Base-by-base conservation (phyloP, 2,797 vertebrate species). In the Siniperca obscura region DNA sequence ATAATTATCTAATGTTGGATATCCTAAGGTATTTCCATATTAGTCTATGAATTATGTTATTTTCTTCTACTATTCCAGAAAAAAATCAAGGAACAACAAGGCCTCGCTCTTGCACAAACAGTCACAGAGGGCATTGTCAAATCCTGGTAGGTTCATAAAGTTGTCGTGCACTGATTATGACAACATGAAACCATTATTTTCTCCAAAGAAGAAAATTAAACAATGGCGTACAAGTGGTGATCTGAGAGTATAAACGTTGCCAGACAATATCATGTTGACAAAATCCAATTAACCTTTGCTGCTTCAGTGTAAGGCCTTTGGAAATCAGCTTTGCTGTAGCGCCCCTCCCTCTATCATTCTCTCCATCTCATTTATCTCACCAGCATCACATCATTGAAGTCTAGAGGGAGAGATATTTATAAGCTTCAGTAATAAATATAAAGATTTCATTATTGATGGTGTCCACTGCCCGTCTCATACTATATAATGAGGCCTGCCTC, bases 281-380 rank as follows among this genome's bases (percentile, higher is more conserved):
- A 70, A 85, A 87, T 89, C 84, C 78, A 88, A 88, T 91, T 90
- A 91, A 88, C 87, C 86, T 90, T 88, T 84, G 64, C 34, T 30
- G 72, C 72, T 75, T 82, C 55, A 34, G 56, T 38, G 38, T 62
- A 53, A 87, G 64, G 70, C 60, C 78, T 83, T 12, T 69, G 52
- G 61, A 90, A 81, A 89, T 79, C 46, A 10, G 61, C 76, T 85
- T 72, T 77, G 62, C 76, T 27, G 30, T 27, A 22, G 25, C 1
- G 0, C 42, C 10, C 19, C 53, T 42, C 34, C 52, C 65, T 68
- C 75, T 68, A 70, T 84, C 64, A 19, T 0, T 55, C 57, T 38
- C 64, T 40, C 61, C 68, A 68, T 90, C 75, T 82, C 60, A 69
- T 72, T 76, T 70, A 44, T 69, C 64, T 80, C 70, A 87, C 86